Percentiles rank a stretch among this genome's conserved stretches.
Evolutionary conservation across 2,797 vertebrate species (phyloP).

Genomic region (Ambastaia sidthimunki): DNA sequence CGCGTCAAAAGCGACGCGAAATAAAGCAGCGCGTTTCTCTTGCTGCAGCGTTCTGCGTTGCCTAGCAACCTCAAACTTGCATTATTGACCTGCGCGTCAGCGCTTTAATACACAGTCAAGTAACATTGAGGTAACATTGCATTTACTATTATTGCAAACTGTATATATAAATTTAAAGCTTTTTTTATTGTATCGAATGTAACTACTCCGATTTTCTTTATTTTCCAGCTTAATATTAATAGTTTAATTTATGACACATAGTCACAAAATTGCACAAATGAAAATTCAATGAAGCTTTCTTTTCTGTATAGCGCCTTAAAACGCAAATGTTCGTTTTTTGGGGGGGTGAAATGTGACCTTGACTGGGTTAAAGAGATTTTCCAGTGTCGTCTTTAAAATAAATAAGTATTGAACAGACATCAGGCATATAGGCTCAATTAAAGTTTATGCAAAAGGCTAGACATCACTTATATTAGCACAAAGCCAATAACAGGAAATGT

Average conservation of each 20-base stretch:
- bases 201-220: too few species aligned
- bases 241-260: too few species aligned
- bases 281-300: too few species aligned
- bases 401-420: background rate
- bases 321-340: background rate
- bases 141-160: too few species aligned
- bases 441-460: constrained; percentile 23
- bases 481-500: background rate
- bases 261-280: too few species aligned
- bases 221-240: too few species aligned
- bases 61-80: constrained; percentile 70
- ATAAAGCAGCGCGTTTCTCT: constrained; percentile 39
- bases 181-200: too few species aligned
- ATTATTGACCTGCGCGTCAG: background rate
- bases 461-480: constrained; percentile 7
- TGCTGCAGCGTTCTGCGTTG: constrained; percentile 63
- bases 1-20: constrained; percentile 20
- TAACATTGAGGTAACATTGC: too few species aligned
- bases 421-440: background rate
- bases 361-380: background rate
- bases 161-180: too few species aligned
- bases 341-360: background rate
- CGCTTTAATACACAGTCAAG: background rate
- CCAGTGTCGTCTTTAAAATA: background rate
- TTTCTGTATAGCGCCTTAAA: too few species aligned